Conservation (phyloP, 2,888 invertebrate genomes). For the Phengaris alcon region DNA sequence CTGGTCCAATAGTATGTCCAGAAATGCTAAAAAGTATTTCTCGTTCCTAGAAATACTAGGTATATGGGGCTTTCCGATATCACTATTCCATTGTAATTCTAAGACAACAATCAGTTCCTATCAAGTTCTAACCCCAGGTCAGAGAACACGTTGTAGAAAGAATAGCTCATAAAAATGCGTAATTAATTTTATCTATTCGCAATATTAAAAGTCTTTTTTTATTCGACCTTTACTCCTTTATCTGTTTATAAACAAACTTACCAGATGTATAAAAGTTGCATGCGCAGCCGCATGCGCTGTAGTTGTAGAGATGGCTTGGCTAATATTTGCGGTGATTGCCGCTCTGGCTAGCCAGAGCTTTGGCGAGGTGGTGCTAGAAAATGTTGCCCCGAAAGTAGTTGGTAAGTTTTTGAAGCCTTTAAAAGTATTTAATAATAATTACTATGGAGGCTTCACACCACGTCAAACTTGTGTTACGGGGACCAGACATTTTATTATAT, state of each 20-base stretch:
- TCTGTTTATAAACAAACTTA: slow-evolving; percentile 9
- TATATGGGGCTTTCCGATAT: no score
- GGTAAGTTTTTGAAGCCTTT: slow-evolving; percentile 51
- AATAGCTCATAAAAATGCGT: not conserved
- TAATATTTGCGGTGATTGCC: slow-evolving; percentile 55
- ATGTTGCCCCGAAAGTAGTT: slow-evolving; percentile 47
- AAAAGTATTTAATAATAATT: no score
- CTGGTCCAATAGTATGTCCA: no score
- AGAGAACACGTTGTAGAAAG: not conserved
- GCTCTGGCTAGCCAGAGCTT: slow-evolving; percentile 59
- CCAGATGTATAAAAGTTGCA: not conserved
- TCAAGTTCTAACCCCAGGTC: not conserved
- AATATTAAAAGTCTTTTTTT: not conserved
- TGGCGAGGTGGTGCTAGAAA: slow-evolving; percentile 48
- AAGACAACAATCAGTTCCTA: not conserved
- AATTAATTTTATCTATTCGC: not conserved
- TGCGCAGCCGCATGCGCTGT: slow-evolving; percentile 29
- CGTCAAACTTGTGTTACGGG: no score
- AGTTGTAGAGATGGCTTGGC: slow-evolving; percentile 56
- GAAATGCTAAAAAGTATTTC: no score
- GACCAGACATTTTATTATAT: no score
- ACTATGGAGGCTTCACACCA: no score
- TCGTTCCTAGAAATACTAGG: no score
- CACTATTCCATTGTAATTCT: no score
- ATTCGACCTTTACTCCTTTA: not conserved